phyloP scores from a whole-genome alignment of 2,797 vertebrate genomes.

The Eutrigla gurnardus region DNA sequence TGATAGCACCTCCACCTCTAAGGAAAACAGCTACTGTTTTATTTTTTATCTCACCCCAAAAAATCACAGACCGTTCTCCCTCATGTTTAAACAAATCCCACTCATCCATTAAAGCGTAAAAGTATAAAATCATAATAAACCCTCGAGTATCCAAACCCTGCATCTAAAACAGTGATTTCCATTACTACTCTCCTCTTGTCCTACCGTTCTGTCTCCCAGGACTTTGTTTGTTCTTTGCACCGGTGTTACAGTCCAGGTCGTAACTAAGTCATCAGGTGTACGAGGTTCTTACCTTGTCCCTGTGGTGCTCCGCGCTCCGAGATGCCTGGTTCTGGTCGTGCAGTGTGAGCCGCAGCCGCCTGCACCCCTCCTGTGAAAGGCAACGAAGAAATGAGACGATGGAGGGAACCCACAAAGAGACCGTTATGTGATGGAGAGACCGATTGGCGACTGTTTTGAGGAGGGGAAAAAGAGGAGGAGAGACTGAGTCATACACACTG shows the following conservation, averaged over 20 bases:
- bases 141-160: neutral
- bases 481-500: slow-evolving; percentile 79
- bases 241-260: neutral
- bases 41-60: neutral
- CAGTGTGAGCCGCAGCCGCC: slow-evolving; percentile 89
- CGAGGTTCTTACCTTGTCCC: slow-evolving; percentile 85
- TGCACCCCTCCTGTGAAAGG: slow-evolving; percentile 83
- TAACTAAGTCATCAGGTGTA: neutral
- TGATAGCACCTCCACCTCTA: neutral
- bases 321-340: slow-evolving; percentile 81
- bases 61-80: neutral
- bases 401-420: slow-evolving; percentile 70
- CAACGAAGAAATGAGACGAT: slow-evolving; percentile 49
- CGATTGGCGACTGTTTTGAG: slow-evolving; percentile 66
- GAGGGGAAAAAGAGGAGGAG: slow-evolving; percentile 72
- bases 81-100: neutral
- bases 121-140: slow-evolving; percentile 1
- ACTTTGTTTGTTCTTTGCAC: neutral
- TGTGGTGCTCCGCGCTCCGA: slow-evolving; percentile 72
- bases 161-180: neutral
- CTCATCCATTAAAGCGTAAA: neutral
- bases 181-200: neutral
- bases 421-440: slow-evolving; percentile 76
- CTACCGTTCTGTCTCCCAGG: neutral
- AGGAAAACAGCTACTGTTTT: neutral